Evolutionary conservation across 2,113 vertebrate genomes (phyloP), one percentile per base, ranked within the genome.

Genomic region (Hippocampus mohnikei): DNA sequence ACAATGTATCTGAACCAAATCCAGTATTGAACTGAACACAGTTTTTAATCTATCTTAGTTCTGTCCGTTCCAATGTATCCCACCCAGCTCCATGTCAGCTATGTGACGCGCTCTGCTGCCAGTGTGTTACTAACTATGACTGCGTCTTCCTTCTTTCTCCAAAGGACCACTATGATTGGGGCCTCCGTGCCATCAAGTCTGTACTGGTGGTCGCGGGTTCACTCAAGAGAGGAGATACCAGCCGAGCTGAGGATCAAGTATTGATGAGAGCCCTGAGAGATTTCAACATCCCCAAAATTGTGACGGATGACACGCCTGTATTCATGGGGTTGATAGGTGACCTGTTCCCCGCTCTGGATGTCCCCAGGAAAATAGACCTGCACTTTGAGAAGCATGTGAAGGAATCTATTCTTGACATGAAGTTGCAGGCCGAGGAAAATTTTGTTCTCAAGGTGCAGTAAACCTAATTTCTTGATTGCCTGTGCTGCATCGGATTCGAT

Each of bases 151-250:
- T 58, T 52, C 58, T 66, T 69, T 41, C 5, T 18, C 44, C 48
- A 13, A 37, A 99, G 97, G 96, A 98, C 74, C 96, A 99, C 89
- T 99, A 99, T 0, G 97, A 99, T 88, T 98, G 97, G 97, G 97
- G 97, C 2, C 88, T 99, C 42, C 82, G 97, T 44, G 97, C 97
- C 61, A 97, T 99, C 84, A 99, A 99, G 81, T 98, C 97, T 0
- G 96, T 99, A 8, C 89, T 98, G 23, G 95, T 99, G 73, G 95
- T 98, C 0, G 97, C 96, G 0, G 97, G 97, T 0, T 95, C 96
- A 18, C 91, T 98, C 66, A 98, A 96, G 63, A 90, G 96, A 65
- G 94, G 90, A 0, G 96, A 99, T 81, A 95, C 95, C 0, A 90
- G 79, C 9, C 89, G 93, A 2, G 94, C 95, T 0, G 97, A 99